Base-by-base conservation (phyloP, 2,113 vertebrate species). In the Hydrolagus affinis region DNA sequence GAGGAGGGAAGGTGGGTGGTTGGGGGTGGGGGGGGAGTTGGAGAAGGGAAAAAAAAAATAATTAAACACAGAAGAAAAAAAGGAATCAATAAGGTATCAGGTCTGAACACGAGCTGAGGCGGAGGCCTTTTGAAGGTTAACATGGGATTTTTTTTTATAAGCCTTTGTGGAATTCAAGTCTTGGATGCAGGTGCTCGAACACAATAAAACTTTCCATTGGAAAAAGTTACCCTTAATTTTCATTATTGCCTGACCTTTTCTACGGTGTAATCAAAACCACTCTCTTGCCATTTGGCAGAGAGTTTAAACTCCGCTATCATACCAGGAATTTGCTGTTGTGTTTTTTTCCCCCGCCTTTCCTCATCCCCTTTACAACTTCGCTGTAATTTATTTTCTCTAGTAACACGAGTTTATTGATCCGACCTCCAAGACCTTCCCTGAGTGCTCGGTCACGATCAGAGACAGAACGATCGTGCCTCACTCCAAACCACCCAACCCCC, bases 81-180 rank as follows among this genome's bases (percentile, higher is more conserved):
- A 44, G 44, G 44, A 62, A 83, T 83, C 78, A 66, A 83, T 83
- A 56, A 83, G 78, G 19, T 23, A 83, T 32, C 62, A 83, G 62
- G 8, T 83, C 60, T 30, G 21, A 83, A 68, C 62, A 68, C 25
- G 15, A 32, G 28, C 15, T 60, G n/a, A 25, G 23, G 76, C 23
- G n/a, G 59, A 83, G 28, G 78, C 25, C 25, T 66, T 83, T 66
- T 83, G 62, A 83, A 83, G 78, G 78, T 83, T 68, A 83, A 83
- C 78, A 68, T 83, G 78, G 28, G 25, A 30, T 80, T 25, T 80
- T 60, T n/a, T 83, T 83, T 83, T 66, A 83, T 83, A 83, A 83
- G 25, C 15, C 60, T 83, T 62, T 3, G 60, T 32, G 78, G 78
- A 66, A 66, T 83, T 64, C 30, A 30, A 32, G 25, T 66, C 78